A percentile compares a stretch with the other conserved stretches of the same genome.
Conservation (phyloP, 2,888 invertebrate genomes). For the Zaprionus bogoriensis region DNA sequence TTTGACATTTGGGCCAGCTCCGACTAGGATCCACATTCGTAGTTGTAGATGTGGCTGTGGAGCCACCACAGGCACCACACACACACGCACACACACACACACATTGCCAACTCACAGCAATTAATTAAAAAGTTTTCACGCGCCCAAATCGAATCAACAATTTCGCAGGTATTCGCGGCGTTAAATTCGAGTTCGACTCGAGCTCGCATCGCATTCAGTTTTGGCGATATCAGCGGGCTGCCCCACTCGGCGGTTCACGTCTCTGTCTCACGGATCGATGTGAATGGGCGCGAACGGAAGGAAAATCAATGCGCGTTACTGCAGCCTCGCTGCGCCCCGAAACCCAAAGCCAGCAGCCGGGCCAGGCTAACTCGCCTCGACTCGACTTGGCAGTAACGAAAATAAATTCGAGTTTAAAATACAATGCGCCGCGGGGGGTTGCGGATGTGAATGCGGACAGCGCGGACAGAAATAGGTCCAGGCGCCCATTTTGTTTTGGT, state of each 20-base stretch:
- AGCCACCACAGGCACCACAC: not conserved
- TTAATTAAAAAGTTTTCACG: conserved; percentile 74
- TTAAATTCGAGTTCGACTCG: conserved; percentile 5
- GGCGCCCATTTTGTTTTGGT: not conserved
- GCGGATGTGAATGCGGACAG: conserved; percentile 10
- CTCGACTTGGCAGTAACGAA: conserved; percentile 46
- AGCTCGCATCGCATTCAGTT: not conserved
- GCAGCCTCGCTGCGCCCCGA: conserved; percentile 69
- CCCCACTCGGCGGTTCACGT: not conserved
- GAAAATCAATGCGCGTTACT: conserved; percentile 77
- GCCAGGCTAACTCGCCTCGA: conserved; percentile 22
- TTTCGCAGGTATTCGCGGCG: conserved; percentile 59
- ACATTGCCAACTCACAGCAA: conserved; percentile 46
- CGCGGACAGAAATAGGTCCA: not conserved
- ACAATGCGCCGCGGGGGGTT: conserved; percentile 37
- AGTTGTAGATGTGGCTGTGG: not conserved
- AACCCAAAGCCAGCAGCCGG: conserved; percentile 42
- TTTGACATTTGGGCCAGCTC: conserved; percentile 55
- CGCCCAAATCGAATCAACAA: conserved; percentile 63
- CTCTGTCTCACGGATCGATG: conserved; percentile 45
- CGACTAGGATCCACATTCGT: conserved; percentile 18
- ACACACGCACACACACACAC: conserved; percentile 14
- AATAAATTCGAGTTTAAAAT: conserved; percentile 70
- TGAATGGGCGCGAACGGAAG: conserved; percentile 36
- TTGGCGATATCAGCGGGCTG: conserved; percentile 5